These are phyloP conservation scores for Agonum fuliginosum DNA, from an alignment of 2,888 invertebrate genomes.

Conservation along the genomic window DNA sequence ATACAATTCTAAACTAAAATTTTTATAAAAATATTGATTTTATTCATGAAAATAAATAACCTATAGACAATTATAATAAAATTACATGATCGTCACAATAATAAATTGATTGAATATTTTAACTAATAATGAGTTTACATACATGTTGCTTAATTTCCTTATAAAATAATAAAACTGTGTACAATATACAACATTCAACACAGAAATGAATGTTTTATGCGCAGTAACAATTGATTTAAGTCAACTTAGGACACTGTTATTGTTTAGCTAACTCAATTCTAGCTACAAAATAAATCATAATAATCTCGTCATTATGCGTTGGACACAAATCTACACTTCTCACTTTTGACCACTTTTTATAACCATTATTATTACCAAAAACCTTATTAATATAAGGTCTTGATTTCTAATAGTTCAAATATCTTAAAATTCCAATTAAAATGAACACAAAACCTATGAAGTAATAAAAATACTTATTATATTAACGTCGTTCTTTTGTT, in stretches of 20 bases:
- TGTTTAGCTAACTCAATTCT: background rate
- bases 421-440: slow-evolving; percentile 28
- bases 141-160: slow-evolving; percentile 21
- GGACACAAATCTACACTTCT: slow-evolving; percentile 2
- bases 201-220: slow-evolving; percentile 27
- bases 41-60: slow-evolving; percentile 59
- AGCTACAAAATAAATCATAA: background rate
- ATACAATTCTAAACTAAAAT: slow-evolving; percentile 58
- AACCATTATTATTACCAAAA: background rate
- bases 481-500: background rate
- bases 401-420: background rate
- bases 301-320: slow-evolving; percentile 7
- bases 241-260: slow-evolving; percentile 30
- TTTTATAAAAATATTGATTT: slow-evolving; percentile 60
- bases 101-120: slow-evolving; percentile 20
- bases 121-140: slow-evolving; percentile 33
- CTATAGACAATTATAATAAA: slow-evolving; percentile 57
- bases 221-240: slow-evolving; percentile 24
- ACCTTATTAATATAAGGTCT: background rate
- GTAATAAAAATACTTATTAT: background rate
- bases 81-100: slow-evolving; percentile 52
- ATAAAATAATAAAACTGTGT: slow-evolving; percentile 34
- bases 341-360: background rate
- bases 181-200: slow-evolving; percentile 34
- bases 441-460: slow-evolving; percentile 8